A percentile compares a stretch with the other conserved stretches of the same genome.
Conservation (phyloP, 2,797 vertebrate genomes). For the Cyclura pinguis region DNA sequence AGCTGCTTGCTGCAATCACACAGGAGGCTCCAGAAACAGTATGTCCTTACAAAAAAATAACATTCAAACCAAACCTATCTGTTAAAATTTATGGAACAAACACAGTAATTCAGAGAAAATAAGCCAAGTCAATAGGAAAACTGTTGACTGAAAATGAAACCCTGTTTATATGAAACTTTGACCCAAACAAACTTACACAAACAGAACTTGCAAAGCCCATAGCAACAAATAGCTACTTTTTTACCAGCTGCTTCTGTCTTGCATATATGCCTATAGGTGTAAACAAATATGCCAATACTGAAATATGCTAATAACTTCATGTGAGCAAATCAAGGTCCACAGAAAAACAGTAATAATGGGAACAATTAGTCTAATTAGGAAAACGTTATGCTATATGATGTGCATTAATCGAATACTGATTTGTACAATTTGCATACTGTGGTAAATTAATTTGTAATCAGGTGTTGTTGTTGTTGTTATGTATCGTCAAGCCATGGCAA, state of each 20-base stretch:
- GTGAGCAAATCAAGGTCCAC: constrained; percentile 43
- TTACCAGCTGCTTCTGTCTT: constrained; percentile 51
- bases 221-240: constrained; percentile 46
- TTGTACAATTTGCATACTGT: constrained; percentile 25
- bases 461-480: not conserved
- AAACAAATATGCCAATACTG: constrained; percentile 55
- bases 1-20: not conserved
- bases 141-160: not conserved
- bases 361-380: constrained; percentile 45
- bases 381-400: constrained; percentile 32
- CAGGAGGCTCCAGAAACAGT: no score
- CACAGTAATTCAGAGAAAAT: not conserved
- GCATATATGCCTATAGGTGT: constrained; percentile 41
- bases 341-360: constrained; percentile 53
- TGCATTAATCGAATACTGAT: constrained; percentile 42
- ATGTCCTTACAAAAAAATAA: not conserved
- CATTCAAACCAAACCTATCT: not conserved
- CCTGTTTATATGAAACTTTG: not conserved
- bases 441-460: not conserved
- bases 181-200: not conserved
- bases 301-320: constrained; percentile 60
- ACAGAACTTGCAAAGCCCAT: constrained; percentile 27
- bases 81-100: not conserved
- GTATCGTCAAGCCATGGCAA: no score
- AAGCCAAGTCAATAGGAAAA: not conserved